Evolutionary conservation across 2,797 vertebrate species (phyloP).

Genomic region (Choloepus didactylus): DNA sequence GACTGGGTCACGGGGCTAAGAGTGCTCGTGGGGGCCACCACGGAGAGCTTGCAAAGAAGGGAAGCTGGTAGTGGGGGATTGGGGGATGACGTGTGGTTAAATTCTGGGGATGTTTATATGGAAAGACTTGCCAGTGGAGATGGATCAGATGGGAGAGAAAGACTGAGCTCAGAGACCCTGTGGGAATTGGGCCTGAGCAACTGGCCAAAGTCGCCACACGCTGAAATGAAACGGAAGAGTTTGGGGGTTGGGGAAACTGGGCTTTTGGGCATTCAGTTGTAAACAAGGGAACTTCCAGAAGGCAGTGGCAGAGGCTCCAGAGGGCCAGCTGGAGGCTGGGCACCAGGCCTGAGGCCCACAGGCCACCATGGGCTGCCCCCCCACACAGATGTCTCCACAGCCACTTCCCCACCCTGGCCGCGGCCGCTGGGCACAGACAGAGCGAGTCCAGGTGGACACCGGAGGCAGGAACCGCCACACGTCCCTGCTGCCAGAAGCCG

Average conservation of each 20-base stretch:
- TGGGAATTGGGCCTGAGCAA: background rate
- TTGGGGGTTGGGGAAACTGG: background rate
- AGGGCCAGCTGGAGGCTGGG: fast-evolving
- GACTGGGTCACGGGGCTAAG: fast-evolving
- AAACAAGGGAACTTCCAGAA: background rate
- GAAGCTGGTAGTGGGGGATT: background rate
- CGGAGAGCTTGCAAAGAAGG: background rate
- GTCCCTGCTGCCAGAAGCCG: background rate
- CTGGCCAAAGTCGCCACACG: background rate
- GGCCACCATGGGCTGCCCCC: background rate
- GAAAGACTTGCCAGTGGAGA: background rate
- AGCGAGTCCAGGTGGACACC: background rate
- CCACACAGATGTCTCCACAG: background rate
- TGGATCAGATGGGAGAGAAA: background rate
- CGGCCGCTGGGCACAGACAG: background rate
- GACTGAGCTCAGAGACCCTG: background rate
- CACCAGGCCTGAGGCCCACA: too few relatives aligned
- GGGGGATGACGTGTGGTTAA: background rate
- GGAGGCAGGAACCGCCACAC: background rate
- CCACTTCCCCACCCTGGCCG: background rate
- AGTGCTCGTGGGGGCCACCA: background rate
- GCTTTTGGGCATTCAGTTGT: background rate
- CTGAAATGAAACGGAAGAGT: background rate
- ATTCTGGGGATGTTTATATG: background rate
- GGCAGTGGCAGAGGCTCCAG: background rate